These are phyloP conservation scores for Toxotes jaculatrix DNA, from an alignment of 2,113 vertebrate species.

Conservation along the genomic window DNA sequence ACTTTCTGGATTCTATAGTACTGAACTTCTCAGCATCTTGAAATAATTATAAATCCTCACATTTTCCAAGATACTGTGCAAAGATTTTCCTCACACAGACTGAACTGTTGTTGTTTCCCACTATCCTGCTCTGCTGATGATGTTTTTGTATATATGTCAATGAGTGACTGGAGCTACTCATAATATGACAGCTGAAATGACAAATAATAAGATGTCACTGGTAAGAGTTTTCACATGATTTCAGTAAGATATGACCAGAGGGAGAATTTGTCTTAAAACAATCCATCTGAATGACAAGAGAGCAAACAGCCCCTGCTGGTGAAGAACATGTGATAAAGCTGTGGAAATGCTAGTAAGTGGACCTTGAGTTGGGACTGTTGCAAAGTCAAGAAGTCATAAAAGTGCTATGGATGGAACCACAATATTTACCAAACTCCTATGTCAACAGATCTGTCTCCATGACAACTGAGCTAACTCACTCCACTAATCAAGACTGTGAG, in stretches of 20 bases:
- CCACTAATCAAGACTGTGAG: neutral
- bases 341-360: neutral
- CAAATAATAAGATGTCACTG: no score
- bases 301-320: neutral
- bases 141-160: no score
- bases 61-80: constrained; percentile 29
- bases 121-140: no score
- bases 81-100: neutral
- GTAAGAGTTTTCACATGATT: no score
- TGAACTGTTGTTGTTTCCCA: constrained; percentile 11
- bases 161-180: no score
- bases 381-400: neutral
- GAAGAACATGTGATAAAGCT: neutral
- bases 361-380: no score
- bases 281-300: neutral
- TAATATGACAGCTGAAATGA: no score
- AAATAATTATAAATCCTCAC: constrained; percentile 13
- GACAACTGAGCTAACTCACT: constrained; percentile 11
- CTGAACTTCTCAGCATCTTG: constrained; percentile 9
- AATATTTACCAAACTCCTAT: constrained; percentile 9
- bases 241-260: no score
- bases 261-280: no score
- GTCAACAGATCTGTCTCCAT: no score
- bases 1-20: constrained; percentile 1
- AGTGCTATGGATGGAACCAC: constrained; percentile 2